Base-by-base conservation (phyloP, 1,140 invertebrate species). In the Harpegnathos saltator region DNA sequence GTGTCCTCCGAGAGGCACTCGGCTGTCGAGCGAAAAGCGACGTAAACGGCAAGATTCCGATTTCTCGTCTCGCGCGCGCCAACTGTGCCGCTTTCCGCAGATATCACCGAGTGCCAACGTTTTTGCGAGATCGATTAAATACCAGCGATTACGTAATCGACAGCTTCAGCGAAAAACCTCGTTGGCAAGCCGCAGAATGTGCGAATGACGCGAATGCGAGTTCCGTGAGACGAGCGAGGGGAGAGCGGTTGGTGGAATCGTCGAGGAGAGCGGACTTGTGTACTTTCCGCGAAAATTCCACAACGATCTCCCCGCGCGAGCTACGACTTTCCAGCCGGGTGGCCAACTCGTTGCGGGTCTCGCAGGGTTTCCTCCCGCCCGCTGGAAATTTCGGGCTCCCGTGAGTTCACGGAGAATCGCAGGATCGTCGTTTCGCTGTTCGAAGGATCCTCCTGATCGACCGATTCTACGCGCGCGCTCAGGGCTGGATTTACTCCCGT, bases 341-440 rank as follows among this genome's bases (percentile, higher is more conserved):
- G 26, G 12, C 0, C 52, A 73, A 50, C 59, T 88, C 24, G 86
- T 75, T 88, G 86, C 86, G 86, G 86, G 85, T 66, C 24, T 73
- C 86, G 86, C 86, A 88, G 86, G 69, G 82, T 12, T 50, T n/a
- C n/a, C 22, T 78, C 19, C 33, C 22, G 0, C 19, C 44, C 44
- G 12, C 24, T 63, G 62, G 58, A 33, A 84, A 62, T 48, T 7
- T 52, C 17, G 2, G n/a, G 4, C 15, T 19, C n/a, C n/a, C 22
- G 11, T 22, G 17, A 26, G 66, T 69, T 78, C 17, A 58, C 17
- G 59, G 14, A 59, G 17, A 80, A 48, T 56, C 29, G 17, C 17
- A 26, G n/a, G n/a, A n/a, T n/a, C n/a, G n/a, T 29, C 19, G 7
- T 59, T 33, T 33, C 2, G 26, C 38, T 14, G 7, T 44, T 73